phyloP scores from a whole-genome alignment of 2,113 vertebrate genomes.

The Tringa solitaria region DNA sequence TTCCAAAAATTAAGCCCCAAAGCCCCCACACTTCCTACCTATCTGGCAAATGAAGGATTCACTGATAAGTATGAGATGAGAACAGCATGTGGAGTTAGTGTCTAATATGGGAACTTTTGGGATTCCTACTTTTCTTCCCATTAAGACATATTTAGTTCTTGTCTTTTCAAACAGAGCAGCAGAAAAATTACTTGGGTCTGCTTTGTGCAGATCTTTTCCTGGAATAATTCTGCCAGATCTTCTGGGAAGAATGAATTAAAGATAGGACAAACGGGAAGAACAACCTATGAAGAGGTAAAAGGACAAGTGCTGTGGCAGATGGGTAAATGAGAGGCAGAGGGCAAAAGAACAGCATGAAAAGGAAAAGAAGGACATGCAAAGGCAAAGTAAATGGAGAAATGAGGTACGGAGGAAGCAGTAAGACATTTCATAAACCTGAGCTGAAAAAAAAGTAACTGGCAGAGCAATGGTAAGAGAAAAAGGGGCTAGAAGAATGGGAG shows the following conservation, averaged over 20 bases:
- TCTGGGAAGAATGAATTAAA: background rate
- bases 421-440: background rate
- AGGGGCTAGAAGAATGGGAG: background rate
- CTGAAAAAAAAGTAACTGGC: background rate
- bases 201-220: background rate
- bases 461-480: background rate
- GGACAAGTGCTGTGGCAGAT: background rate
- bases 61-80: background rate
- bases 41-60: background rate
- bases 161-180: background rate
- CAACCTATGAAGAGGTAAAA: background rate
- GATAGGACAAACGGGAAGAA: background rate
- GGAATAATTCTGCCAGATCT: background rate
- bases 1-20: background rate
- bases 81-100: background rate
- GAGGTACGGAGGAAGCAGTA: background rate
- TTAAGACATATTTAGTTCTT: background rate
- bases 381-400: background rate
- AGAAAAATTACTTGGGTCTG: background rate
- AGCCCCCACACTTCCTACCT: background rate
- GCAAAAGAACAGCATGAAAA: background rate
- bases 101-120: background rate
- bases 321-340: background rate
- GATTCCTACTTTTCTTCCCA: background rate
- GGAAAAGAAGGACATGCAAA: background rate